Evolutionary conservation across 2,113 vertebrate species (phyloP), one percentile per base, ranked within the genome.

Genomic region (Pteruthius melanotis): DNA sequence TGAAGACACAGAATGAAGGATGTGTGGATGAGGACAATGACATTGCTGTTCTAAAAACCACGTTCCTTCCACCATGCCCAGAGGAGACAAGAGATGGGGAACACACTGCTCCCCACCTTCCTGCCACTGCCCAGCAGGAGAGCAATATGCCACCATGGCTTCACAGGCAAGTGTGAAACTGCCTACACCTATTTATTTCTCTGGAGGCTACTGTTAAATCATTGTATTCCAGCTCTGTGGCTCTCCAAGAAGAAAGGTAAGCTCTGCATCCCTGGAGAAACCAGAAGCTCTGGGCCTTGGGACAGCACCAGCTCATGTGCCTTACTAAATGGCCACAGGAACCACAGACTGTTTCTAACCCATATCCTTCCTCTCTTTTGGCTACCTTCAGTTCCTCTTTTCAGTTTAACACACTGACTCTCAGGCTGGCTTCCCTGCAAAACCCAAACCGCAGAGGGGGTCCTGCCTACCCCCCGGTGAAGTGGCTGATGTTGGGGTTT

Each of bases 341-440:
- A 83, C 83, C 92, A 94, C 61, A 1, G 64, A 64, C 76, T 87
- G 90, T 64, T 93, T 86, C 53, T 68, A 94, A 92, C 82, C 56
- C 72, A 89, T 8, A 95, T 96, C 93, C 94, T 96, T 96, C 95
- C 92, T 82, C 88, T 92, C 83, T 84, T 75, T 8, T 27, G 64
- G 49, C 69, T 71, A 22, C 49, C 61, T 71, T 83, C 83, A 83
- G 64, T 96, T 97, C 95, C 94, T 96, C 86, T 95, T 96, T 95
- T 83, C 3, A 4, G 60, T 83, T 93, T 63, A 93, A 78, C 79
- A 66, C 76, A 30, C 33, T 59, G 44, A 52, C 23, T 75, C 69
- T 77, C 60, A 33, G 33, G 45, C 81, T 71, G 49, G 31, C 66
- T 83, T 83, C 63, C 64, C 87, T 90, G 75, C 45, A 81, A 52